Base-by-base conservation (phyloP, 2,113 vertebrate genomes). In the Riparia riparia region DNA sequence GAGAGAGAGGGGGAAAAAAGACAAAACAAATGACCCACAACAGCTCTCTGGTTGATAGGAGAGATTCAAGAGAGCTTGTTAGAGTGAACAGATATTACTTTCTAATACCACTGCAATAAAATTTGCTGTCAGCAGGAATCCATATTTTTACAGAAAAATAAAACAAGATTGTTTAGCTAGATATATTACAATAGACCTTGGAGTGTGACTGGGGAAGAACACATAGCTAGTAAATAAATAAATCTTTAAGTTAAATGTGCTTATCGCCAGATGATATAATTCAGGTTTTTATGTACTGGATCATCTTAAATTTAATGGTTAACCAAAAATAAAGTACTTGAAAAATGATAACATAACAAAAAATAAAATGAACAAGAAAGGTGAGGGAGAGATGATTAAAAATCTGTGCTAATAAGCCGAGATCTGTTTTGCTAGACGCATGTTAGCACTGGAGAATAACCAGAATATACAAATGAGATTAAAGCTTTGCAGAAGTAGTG, bases 111-210 rank as follows among this genome's bases (percentile, higher is more conserved):
- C 39, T 72, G 57, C 53, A 72, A 84, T 90, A 89, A 95, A 93
- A 94, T 91, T 81, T 81, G 45, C 90, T 96, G 42, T 78, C 78
- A 70, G 68, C 83, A 86, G 90, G 66, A 92, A 80, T 90, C 69
- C 17, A 51, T 93, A 79, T 79, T 95, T 96, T 93, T 85, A 85
- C 57, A 76, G 58, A 85, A 89, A 95, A 94, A 96, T 76, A 92
- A 92, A 82, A 61, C 49, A 79, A 72, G 70, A 89, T 54, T 91
- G 16, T 89, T 96, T 94, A 95, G 45, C 57, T 17, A 44, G 81
- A 72, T 86, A 19, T 82, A 60, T 79, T 96, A 80, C 58, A 88
- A 81, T 60, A 77, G 95, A 83, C 57, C 77, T 86, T 89, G 77
- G 63, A 92, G 57, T 64, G 24, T 79, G 41, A 71, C 57, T 72